Base-by-base conservation (phyloP, 1,140 invertebrate species). In the Eulimnadia texana region DNA sequence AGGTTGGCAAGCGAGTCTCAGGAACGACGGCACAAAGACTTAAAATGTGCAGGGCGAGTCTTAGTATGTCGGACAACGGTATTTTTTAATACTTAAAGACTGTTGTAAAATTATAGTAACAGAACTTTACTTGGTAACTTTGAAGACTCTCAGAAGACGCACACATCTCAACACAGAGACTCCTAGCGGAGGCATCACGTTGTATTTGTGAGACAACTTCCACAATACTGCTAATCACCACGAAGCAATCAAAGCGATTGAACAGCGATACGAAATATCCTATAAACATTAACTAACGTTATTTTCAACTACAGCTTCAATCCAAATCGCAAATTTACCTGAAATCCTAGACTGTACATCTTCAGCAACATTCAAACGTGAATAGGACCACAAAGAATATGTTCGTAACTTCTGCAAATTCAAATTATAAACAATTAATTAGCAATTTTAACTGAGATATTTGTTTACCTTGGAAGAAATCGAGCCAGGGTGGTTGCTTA, bases 311-410 rank as follows among this genome's bases (percentile, higher is more conserved):
- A 2, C 16, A 13, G 3, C 42, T 1, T 10, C 23, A n/a, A n/a
- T n/a, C n/a, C n/a, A n/a, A n/a, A n/a, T n/a, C n/a, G n/a, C n/a
- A n/a, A n/a, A 58, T 51, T 61, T 53, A 88, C 86, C 80, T 89
- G 86, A 78, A 98, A 90, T 68, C 96, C 96, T 73, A 99, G 83
- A 76, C 93, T 97, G 80, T 98, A 99, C 93, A 99, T 97, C 78
- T 99, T 99, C 58, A 99, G 78, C 68, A 99, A 81, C 96, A 99
- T 99, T 99, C 96, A 73, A 97, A 79, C 20, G 93, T 90, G 77
- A 99, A 99, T 50, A 99, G 81, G 10, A 91, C 86, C 62, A 99
- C 93, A 76, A 99, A 99, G 76, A 98, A 91, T 69, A 96, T 83
- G 73, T 99, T 99, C 63, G 93, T 94, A 68, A 84, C 81, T 71